Conservation (phyloP, 2,797 vertebrate genomes). For the Acipenser transmontanus region DNA sequence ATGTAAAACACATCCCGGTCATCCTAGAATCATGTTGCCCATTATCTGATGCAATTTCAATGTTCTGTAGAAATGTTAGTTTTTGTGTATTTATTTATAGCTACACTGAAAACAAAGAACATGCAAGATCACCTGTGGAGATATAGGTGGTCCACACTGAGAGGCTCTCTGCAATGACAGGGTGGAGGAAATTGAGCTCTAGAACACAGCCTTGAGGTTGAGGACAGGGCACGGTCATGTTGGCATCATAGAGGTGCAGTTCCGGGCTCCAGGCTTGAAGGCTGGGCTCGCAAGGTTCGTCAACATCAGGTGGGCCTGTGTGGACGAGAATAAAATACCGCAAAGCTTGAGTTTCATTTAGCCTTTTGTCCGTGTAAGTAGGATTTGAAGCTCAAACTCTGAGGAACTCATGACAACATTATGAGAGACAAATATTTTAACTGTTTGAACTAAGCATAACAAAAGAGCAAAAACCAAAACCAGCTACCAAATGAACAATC, state of each 20-base stretch:
- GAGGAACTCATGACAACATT: no score
- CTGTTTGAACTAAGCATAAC: no score
- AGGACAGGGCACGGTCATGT: conserved; percentile 86
- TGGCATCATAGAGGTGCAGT: conserved; percentile 84
- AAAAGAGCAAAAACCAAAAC: no score
- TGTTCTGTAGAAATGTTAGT: no score
- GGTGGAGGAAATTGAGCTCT: conserved; percentile 75
- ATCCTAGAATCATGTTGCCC: no score
- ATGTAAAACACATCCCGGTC: no score
- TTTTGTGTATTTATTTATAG: no score
- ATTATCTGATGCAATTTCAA: no score
- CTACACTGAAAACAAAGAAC: background rate
- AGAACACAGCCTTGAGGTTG: conserved; percentile 79
- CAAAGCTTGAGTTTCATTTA: background rate
- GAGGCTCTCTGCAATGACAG: conserved; percentile 68
- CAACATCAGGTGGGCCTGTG: conserved; percentile 86
- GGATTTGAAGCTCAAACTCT: no score
- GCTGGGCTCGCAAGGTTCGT: conserved; percentile 89
- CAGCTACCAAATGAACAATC: no score
- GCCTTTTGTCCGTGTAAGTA: no score
- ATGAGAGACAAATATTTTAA: no score
- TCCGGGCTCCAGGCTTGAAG: conserved; percentile 94
- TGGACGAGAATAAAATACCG: background rate
- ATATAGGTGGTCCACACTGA: conserved; percentile 90
- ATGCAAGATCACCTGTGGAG: conserved; percentile 52